Conservation (phyloP, 2,888 invertebrate species). For the Andrena chrysosceles region DNA sequence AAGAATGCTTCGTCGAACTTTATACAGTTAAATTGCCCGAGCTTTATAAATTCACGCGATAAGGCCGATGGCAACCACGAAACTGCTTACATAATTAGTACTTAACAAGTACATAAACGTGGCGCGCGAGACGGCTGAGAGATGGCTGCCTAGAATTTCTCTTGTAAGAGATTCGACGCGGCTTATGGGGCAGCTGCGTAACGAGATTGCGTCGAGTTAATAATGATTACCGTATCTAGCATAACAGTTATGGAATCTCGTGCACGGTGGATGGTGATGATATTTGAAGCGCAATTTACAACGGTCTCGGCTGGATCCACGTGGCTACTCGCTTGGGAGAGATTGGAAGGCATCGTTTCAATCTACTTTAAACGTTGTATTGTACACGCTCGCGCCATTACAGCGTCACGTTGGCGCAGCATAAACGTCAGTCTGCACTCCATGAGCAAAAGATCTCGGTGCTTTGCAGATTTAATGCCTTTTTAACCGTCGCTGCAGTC, state of each 20-base stretch:
- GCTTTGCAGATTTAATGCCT: not conserved
- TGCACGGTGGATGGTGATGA: slow-evolving; percentile 15
- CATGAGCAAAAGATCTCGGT: not conserved
- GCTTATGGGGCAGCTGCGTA: slow-evolving; percentile 50
- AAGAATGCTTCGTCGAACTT: not conserved
- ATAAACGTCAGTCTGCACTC: not conserved
- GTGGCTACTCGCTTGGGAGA: slow-evolving; percentile 6
- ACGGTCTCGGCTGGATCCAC: not conserved
- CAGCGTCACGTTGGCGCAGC: not conserved
- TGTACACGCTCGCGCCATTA: not conserved
- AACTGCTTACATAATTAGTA: slow-evolving; percentile 58
- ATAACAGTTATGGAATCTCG: slow-evolving; percentile 12
- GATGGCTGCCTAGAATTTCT: slow-evolving; percentile 32
- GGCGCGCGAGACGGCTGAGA: slow-evolving; percentile 28
- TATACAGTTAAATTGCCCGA: slow-evolving; percentile 31
- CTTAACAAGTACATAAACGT: slow-evolving; percentile 42
- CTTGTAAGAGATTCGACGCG: slow-evolving; percentile 45
- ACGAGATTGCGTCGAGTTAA: slow-evolving; percentile 60
- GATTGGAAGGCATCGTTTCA: slow-evolving; percentile 25
- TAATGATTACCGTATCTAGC: slow-evolving; percentile 54
- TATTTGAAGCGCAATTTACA: slow-evolving; percentile 40
- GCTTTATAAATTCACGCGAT: slow-evolving; percentile 20
- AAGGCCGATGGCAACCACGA: slow-evolving; percentile 7
- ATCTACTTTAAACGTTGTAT: slow-evolving; percentile 5
- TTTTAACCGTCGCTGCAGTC: not conserved